phyloP scores from a whole-genome alignment of 2,888 invertebrate genomes.

The Callinectes sapidus region DNA sequence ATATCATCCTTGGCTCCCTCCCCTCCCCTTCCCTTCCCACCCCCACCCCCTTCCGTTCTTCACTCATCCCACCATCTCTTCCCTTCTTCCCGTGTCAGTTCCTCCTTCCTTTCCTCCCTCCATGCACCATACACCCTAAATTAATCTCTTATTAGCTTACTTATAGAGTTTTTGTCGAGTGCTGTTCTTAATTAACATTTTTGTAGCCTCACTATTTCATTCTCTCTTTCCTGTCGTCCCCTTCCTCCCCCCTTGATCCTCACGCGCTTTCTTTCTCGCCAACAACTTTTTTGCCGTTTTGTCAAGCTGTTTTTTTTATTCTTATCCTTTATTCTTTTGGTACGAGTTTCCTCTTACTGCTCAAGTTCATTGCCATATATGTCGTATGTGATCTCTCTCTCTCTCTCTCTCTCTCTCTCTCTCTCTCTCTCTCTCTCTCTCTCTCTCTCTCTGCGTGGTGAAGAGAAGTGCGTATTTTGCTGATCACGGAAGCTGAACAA shows the following conservation, averaged over 20 bases:
- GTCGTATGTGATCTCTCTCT: not conserved
- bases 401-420: slow-evolving; percentile 41
- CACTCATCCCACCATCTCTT: not conserved
- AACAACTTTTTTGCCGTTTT: not conserved
- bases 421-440: slow-evolving; percentile 41
- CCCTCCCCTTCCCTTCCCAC: not conserved
- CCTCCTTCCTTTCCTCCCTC: not conserved
- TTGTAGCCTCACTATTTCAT: not conserved
- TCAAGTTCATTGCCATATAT: not conserved
- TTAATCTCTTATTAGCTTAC: slow-evolving; percentile 32
- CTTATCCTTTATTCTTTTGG: not conserved
- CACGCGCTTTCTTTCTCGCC: not conserved
- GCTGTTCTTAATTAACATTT: slow-evolving; percentile 18
- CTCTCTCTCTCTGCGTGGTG: not conserved
- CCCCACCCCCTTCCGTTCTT: not conserved
- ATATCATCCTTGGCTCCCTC: not conserved
- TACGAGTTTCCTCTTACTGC: not conserved
- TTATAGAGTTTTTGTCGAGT: not conserved
- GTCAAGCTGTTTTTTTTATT: not conserved
- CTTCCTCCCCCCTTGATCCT: not conserved
- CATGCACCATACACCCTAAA: not conserved
- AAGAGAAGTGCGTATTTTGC: too few relatives aligned
- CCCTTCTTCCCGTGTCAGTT: not conserved
- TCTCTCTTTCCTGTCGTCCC: not conserved
- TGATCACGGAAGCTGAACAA: too few relatives aligned